Evolutionary conservation across 2,113 vertebrate genomes (phyloP), one percentile per base, ranked within the genome.

Genomic region (Tachuris rubrigastra): DNA sequence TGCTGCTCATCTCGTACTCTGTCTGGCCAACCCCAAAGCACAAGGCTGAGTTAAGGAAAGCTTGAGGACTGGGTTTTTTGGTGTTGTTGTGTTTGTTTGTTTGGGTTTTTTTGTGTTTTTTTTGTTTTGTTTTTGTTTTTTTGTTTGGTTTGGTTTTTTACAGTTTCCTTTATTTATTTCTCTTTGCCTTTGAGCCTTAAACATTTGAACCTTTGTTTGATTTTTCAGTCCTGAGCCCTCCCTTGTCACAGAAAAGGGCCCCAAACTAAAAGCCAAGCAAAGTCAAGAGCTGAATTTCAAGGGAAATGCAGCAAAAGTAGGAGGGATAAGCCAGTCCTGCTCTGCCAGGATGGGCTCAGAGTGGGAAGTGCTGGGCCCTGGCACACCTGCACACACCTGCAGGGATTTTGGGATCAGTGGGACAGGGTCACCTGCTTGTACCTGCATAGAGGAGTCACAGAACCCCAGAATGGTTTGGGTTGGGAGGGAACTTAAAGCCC

Each of bases 101-200:
- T n/a, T n/a, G n/a, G n/a, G n/a, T n/a, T n/a, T n/a, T n/a, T n/a
- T n/a, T n/a, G n/a, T n/a, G n/a, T n/a, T n/a, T n/a, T n/a, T n/a
- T n/a, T n/a, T n/a, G n/a, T n/a, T n/a, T n/a, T n/a, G n/a, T n/a
- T n/a, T n/a, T n/a, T n/a, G n/a, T n/a, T n/a, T n/a, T n/a, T n/a
- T n/a, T n/a, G n/a, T n/a, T n/a, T n/a, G 39, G 19, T 5, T 3
- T 3, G 44, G 17, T n/a, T 58, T 17, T 37, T 49, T 5, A 9
- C 19, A 2, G 6, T 63, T 93, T 87, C 79, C 58, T 95, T 75
- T 85, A 73, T 94, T 96, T 96, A 88, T 44, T 79, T 79, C 24
- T 82, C 63, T 89, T 62, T 5, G 12, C 42, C 49, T 85, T 52
- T 28, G 27, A 86, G 49, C 44, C 47, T 83, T 80, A 85, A 95